A percentile compares a stretch with the other conserved stretches of the same genome.
Evolutionary conservation across 1,140 invertebrate species (phyloP).

Genomic region (Musca domestica): DNA sequence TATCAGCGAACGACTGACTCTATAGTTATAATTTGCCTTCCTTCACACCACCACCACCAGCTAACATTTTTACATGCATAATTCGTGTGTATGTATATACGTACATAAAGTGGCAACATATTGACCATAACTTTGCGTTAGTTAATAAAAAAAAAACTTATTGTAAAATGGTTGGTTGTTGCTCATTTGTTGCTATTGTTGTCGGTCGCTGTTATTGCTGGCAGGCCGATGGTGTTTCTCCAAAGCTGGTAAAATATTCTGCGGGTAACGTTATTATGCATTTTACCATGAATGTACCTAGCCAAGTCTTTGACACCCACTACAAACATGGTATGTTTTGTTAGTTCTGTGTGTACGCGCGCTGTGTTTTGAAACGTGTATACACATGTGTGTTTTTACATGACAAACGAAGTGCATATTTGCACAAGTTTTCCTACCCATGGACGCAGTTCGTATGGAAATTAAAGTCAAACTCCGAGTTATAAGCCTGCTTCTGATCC

Average conservation of each 20-base stretch:
- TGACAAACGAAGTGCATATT: no score
- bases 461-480: no score
- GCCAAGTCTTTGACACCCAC: slow-evolving; percentile 9
- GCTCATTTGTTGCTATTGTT: not conserved
- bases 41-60: no score
- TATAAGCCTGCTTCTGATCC: no score
- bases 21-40: no score
- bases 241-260: not conserved
- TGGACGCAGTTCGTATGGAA: no score
- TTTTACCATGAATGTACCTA: not conserved
- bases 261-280: slow-evolving; percentile 7
- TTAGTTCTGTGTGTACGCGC: not conserved
- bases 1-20: not conserved
- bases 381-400: not conserved
- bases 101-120: no score
- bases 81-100: no score
- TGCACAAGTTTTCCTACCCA: no score
- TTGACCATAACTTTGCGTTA: no score
- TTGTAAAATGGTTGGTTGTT: not conserved
- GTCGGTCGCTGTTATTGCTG: not conserved
- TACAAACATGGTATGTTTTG: not conserved
- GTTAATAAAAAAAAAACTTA: not conserved
- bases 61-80: no score
- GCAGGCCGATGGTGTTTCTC: not conserved
- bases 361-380: not conserved